phyloP scores from a whole-genome alignment of 2,888 invertebrate genomes.

The Bombylius major region DNA sequence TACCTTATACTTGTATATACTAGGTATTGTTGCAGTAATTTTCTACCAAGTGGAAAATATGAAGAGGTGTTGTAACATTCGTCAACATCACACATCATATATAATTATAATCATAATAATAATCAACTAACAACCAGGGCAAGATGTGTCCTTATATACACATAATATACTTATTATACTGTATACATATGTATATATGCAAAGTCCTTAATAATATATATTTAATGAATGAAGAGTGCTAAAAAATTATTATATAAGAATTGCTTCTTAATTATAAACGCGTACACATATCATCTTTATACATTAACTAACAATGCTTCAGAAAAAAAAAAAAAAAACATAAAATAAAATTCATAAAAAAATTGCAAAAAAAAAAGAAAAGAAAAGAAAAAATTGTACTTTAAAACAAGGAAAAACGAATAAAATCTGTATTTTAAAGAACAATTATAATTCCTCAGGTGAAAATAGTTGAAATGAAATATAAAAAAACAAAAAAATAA shows the following conservation, averaged over 20 bases:
- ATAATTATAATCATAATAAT: neutral
- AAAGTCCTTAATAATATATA: neutral
- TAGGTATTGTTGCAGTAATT: neutral
- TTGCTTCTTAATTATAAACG: slow-evolving; percentile 9
- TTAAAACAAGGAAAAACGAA: no score
- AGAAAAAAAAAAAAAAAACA: neutral
- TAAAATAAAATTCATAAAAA: no score
- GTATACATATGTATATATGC: neutral
- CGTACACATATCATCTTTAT: neutral
- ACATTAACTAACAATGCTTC: slow-evolving; percentile 6
- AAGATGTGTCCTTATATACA: neutral
- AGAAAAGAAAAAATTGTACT: neutral
- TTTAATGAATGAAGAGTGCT: neutral
- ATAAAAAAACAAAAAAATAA: no score
- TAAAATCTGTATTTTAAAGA: neutral
- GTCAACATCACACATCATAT: neutral
- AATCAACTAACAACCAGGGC: neutral
- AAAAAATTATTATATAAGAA: slow-evolving; percentile 5
- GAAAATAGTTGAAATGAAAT: no score
- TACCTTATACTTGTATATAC: neutral
- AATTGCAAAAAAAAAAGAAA: neutral
- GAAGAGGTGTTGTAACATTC: neutral
- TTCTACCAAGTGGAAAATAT: neutral
- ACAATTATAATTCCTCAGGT: neutral
- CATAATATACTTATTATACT: neutral